Evolutionary conservation across 1,140 invertebrate species (phyloP), one percentile per base, ranked within the genome.

Genomic region (Drosophila athabasca): DNA sequence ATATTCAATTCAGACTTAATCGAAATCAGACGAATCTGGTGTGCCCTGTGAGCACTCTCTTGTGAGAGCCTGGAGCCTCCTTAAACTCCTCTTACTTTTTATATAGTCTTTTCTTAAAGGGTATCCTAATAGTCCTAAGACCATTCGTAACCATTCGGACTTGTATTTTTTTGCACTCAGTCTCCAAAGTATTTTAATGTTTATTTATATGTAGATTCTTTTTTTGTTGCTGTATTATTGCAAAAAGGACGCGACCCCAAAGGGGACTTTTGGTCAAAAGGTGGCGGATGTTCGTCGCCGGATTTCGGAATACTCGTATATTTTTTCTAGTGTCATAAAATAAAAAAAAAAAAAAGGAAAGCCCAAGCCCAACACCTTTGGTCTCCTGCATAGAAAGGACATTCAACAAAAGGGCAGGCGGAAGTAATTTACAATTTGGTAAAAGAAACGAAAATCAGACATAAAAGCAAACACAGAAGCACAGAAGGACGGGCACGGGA

Each of bases 121-220:
- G 61, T 41, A 66, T 48, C 7, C 11, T 15, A 31, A 13, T 5
- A 31, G 41, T 43, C 24, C 13, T 8, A 3, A 8, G 13, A 15
- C 19, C 2, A 15, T 39, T 39, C 11, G 9, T 43, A 65, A 9
- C 6, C 35, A n/a, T 8, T 17, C 29, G 2, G 6, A 46, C 17
- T 53, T 41, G 5, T 9, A 15, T 62, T 50, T 81, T 51, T 65
- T 66, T 39, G 17, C 3, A 31, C 31, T 58, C 26, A 46, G 26
- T 53, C 53, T 54, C 49, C 49, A 46, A 84, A 68, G 79, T 82
- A 82, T 79, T 79, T 87, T 82, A 79, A 79, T 88, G 76, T 88
- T 88, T 87, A 87, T 88, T 87, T 87, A 87, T 87, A 83, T 87
- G 79, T 88, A 87, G 75, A 88, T 88, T 88, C n/a, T 82, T 70